These are phyloP conservation scores for Caenorhabditis sp. DNA, from an alignment of 2,888 invertebrate species.

Conservation along the genomic window DNA sequence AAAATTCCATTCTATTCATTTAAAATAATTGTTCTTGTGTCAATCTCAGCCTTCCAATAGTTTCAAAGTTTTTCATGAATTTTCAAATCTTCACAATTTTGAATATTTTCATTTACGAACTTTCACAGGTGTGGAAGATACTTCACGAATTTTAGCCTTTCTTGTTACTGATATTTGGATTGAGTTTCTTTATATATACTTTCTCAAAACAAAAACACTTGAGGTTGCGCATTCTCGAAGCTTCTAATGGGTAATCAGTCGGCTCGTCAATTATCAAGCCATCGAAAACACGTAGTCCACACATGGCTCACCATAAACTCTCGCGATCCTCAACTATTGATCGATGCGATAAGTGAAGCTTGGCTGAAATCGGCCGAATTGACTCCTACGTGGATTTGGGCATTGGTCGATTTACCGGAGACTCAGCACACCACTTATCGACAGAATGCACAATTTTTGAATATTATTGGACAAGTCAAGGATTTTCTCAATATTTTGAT, in stretches of 20 bases:
- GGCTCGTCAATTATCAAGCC: conserved; percentile 39
- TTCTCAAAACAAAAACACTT: background rate
- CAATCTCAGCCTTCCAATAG: too few relatives aligned
- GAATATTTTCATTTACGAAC: too few relatives aligned
- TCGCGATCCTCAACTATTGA: conserved; percentile 46
- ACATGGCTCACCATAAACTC: conserved; percentile 53
- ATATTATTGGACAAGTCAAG: conserved; percentile 49
- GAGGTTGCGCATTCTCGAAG: conserved; percentile 13
- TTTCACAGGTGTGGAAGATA: too few relatives aligned
- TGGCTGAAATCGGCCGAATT: conserved; percentile 56
- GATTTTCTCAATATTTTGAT: conserved; percentile 57
- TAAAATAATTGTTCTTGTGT: too few relatives aligned
- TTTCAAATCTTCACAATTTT: too few relatives aligned
- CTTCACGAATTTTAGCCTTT: too few relatives aligned
- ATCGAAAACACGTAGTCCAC: conserved; percentile 51
- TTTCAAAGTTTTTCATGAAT: too few relatives aligned
- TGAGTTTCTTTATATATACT: too few relatives aligned
- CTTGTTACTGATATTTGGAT: too few relatives aligned
- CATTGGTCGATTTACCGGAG: conserved; percentile 54
- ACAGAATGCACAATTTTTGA: conserved; percentile 51
- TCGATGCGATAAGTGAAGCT: conserved; percentile 54
- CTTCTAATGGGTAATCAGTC: conserved; percentile 49
- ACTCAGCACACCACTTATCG: conserved; percentile 51
- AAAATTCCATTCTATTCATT: too few relatives aligned
- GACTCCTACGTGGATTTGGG: conserved; percentile 62